Evolutionary conservation across 2,797 vertebrate genomes (phyloP), one percentile per base, ranked within the genome.

Genomic region (Typhlichthys eigenmanni): DNA sequence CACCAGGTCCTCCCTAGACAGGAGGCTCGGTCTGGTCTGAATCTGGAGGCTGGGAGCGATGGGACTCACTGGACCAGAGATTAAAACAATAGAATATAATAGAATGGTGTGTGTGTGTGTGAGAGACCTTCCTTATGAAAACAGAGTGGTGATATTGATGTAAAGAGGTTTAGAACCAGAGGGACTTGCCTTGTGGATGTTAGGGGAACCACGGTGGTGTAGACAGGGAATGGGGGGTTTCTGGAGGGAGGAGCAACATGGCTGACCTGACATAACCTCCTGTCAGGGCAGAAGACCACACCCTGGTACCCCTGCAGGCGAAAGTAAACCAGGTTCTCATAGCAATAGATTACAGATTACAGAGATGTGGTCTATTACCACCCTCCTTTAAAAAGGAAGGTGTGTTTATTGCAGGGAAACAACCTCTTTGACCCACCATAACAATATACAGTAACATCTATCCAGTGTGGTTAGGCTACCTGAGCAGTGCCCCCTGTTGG

Each of bases 291-390:
- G 71, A 86, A 85, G 63, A 94, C 82, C 1, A 62, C 65, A 47
- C 93, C 93, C 0, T 50, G 10, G 76, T 91, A 93, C 2, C 91
- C 78, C 94, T 95, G 75, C 43, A 60, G n/a, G 38, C n/a, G 65
- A 34, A 55, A 13, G 1, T 38, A 38, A 38, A 38, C 34, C 34
- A 8, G 34, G 34, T 38, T 2, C 32, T 7, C 32, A 19, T 11
- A 47, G 10, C 47, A 47, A 2, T n/a, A 47, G 47, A 17, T 51
- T 50, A 12, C 11, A 8, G 2, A 46, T 38, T 38, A 38, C 6
- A 38, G 7, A 14, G 5, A 38, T 38, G 34, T 38, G 34, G 34
- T 38, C 55, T 32, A 14, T 47, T 4, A 43, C 7, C 11, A 49
- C 13, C 60, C 54, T n/a, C 11, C 1, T 19, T 13, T 13, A 16